These are phyloP conservation scores for Epinephelus moara DNA, from an alignment of 2,113 vertebrate genomes.

Conservation along the genomic window DNA sequence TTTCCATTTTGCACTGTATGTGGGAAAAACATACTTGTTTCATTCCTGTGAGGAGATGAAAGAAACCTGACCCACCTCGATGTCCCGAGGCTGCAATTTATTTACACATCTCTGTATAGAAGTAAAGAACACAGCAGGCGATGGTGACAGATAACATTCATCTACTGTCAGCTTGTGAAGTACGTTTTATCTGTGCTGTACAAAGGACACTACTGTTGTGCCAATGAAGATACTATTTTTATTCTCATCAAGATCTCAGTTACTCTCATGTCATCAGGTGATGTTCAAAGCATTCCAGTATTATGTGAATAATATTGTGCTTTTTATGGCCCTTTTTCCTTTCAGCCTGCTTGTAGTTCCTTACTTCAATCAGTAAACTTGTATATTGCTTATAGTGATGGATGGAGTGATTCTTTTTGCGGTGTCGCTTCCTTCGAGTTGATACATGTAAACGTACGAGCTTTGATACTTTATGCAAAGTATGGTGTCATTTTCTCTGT, in stretches of 20 bases:
- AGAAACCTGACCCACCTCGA: conserved; percentile 29
- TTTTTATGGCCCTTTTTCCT: neutral
- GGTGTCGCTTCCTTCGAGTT: too few relatives aligned
- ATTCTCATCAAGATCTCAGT: conserved; percentile 1
- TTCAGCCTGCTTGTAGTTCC: neutral
- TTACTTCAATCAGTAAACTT: neutral
- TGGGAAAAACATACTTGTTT: conserved; percentile 26
- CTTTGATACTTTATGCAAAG: too few relatives aligned
- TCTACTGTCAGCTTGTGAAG: conserved; percentile 14
- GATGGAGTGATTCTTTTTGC: too few relatives aligned
- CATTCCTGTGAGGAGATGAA: conserved; percentile 44
- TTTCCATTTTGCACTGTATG: neutral
- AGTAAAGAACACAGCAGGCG: neutral
- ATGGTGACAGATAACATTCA: conserved; percentile 49
- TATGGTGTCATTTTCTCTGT: too few relatives aligned
- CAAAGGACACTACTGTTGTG: conserved; percentile 26
- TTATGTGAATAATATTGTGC: neutral
- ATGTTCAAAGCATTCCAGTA: conserved; percentile 10
- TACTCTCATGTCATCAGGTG: neutral
- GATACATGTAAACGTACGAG: too few relatives aligned
- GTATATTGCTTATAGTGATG: too few relatives aligned
- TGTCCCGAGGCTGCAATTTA: conserved; percentile 16
- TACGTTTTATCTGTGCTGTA: neutral
- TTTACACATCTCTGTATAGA: conserved; percentile 31
- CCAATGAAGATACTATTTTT: conserved; percentile 4